A percentile compares a stretch with the other conserved stretches of the same genome.
phyloP scores from a whole-genome alignment of 1,140 invertebrate genomes.

The Vanessa atalanta region DNA sequence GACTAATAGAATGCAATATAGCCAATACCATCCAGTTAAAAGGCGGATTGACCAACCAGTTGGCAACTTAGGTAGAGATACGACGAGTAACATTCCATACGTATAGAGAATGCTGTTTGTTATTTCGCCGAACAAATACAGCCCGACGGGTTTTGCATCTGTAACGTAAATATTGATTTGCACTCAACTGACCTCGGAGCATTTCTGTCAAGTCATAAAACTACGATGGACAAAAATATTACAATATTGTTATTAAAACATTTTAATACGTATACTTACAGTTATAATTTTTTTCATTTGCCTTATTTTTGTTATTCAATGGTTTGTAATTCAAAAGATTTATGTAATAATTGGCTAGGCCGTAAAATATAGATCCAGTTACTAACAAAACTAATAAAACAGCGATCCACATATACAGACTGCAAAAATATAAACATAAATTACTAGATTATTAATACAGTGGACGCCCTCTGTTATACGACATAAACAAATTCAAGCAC shows the following conservation, averaged over 20 bases:
- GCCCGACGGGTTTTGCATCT: slow-evolving; percentile 75
- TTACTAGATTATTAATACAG: neutral
- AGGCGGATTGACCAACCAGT: slow-evolving; percentile 88
- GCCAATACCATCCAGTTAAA: slow-evolving; percentile 92
- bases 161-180: slow-evolving; percentile 48
- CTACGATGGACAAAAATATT: no score
- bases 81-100: slow-evolving; percentile 88
- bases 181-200: slow-evolving; percentile 11
- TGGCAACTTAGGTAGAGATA: slow-evolving; percentile 88
- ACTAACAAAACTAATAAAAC: slow-evolving; percentile 82
- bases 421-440: slow-evolving; percentile 54
- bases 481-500: neutral
- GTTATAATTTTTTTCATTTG: neutral
- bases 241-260: no score
- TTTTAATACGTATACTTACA: neutral
- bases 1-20: slow-evolving; percentile 89
- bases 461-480: neutral
- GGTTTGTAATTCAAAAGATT: slow-evolving; percentile 52
- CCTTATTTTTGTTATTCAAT: neutral
- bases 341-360: slow-evolving; percentile 77
- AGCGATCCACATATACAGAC: slow-evolving; percentile 84
- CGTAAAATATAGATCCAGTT: slow-evolving; percentile 81
- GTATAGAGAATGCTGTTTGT: slow-evolving; percentile 88
- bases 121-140: slow-evolving; percentile 86
- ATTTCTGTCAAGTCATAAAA: neutral